Conservation (phyloP, 2,113 vertebrate genomes). For the Chaetops frenatus region DNA sequence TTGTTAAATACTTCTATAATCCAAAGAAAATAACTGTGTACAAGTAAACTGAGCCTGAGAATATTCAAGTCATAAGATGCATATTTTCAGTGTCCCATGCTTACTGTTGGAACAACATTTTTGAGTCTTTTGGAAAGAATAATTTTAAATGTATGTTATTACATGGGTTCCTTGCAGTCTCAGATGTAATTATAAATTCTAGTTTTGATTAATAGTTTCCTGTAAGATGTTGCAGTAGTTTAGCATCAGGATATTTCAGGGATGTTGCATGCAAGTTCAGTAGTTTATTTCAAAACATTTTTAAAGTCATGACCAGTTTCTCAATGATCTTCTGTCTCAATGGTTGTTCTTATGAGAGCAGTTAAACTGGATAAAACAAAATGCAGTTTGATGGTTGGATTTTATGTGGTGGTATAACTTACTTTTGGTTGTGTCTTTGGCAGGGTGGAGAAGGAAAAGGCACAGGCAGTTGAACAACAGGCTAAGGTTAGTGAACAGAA, state of each 20-base stretch:
- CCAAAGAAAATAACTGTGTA: neutral
- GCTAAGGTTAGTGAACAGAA: conserved; percentile 87
- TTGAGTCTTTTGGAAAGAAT: neutral
- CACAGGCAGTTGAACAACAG: conserved; percentile 86
- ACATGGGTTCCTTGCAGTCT: neutral
- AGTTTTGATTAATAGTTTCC: neutral
- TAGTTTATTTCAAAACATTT: neutral
- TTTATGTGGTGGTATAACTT: neutral
- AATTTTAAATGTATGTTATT: neutral
- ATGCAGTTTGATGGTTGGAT: neutral
- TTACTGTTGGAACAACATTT: neutral
- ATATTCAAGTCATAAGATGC: neutral
- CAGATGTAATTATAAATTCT: neutral
- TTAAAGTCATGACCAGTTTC: neutral
- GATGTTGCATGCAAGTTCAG: neutral
- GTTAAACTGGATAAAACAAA: neutral
- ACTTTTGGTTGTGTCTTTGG: conserved; percentile 41
- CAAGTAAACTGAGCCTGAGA: neutral
- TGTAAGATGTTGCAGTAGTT: neutral
- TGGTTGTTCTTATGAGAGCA: neutral
- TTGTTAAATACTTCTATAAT: neutral
- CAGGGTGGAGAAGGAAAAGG: conserved; percentile 96
- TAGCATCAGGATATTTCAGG: neutral
- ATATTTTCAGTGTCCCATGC: neutral
- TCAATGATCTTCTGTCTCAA: neutral